Evolutionary conservation across 2,888 invertebrate species (phyloP), one percentile per base, ranked within the genome.

Genomic region (Amaurobius ferox): DNA sequence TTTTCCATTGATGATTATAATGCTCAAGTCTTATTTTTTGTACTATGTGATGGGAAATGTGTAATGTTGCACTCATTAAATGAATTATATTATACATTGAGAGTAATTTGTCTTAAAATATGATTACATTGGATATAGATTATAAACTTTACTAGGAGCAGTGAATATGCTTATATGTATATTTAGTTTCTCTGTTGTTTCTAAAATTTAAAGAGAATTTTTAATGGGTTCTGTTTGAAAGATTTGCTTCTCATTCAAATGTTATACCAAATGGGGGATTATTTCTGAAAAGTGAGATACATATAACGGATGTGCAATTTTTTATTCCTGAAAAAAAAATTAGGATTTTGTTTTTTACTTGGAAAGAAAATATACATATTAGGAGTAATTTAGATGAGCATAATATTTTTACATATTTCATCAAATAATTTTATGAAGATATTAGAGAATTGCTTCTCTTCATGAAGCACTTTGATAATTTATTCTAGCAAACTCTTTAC

Each of bases 371-470:
- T 70, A 85, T 72, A 85, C 77, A 85, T 77, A 77, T 77, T 77
- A 85, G 83, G 32, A 76, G 83, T 66, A 62, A 61, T 40, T 19
- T 85, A 85, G 83, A 76, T 55, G 71, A 77, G 76, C 81, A 72
- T 83, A 67, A 85, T 85, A 85, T 85, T 85, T 85, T 85, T 85
- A 85, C 83, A 85, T 77, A 83, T 55, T 83, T 76, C 70, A 68
- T 48, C 68, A 39, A 39, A 74, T 80, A 85, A 85, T 61, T 77
- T 78, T 85, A 67, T 85, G 77, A 66, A 77, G 77, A 85, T 29
- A 67, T 71, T 85, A 85, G 83, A 35, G 67, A 28, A 7, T 55
- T 39, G 80, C 74, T 80, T 74, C 80, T 40, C 29, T 44, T 68
- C 44, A 62, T 61, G 74, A 68, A 74, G 80, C 80, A 39, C 40